phyloP scores from a whole-genome alignment of 37 sponge, comb jelly and placozoan species.

The Tethya wilhelma region DNA sequence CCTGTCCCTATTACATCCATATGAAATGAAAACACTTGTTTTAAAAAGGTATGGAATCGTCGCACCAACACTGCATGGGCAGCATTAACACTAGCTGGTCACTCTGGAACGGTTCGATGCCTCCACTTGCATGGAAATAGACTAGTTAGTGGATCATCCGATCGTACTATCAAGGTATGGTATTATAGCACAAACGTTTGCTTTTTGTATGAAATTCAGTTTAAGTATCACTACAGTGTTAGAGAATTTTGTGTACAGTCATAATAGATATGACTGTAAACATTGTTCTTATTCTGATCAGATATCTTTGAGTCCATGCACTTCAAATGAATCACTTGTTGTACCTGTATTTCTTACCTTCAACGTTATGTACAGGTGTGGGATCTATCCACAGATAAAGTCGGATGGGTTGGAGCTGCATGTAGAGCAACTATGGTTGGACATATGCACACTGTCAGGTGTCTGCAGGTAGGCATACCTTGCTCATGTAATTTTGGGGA shows the following conservation, averaged over 20 bases:
- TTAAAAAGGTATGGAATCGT: constrained; percentile 97
- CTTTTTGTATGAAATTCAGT: no score
- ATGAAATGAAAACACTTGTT: no score
- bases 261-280: neutral
- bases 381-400: constrained; percentile 87
- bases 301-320: neutral
- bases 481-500: no score
- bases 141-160: constrained; percentile 94
- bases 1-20: neutral
- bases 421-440: constrained; percentile 96
- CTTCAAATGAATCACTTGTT: neutral
- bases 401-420: constrained; percentile 80
- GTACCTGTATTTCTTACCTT: neutral
- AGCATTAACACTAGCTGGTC: constrained; percentile 93
- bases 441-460: constrained; percentile 95
- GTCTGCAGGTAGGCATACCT: constrained; percentile 77
- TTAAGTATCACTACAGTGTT: no score
- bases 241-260: neutral
- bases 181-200: neutral
- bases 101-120: constrained; percentile 94
- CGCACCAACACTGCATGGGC: constrained; percentile 97
- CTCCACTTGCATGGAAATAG: constrained; percentile 89
- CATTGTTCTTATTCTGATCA: neutral
- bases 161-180: constrained; percentile 91
- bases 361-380: constrained; percentile 69